Evolutionary conservation across 2,797 vertebrate species (phyloP).

Genomic region (Coracias cyanogaster): DNA sequence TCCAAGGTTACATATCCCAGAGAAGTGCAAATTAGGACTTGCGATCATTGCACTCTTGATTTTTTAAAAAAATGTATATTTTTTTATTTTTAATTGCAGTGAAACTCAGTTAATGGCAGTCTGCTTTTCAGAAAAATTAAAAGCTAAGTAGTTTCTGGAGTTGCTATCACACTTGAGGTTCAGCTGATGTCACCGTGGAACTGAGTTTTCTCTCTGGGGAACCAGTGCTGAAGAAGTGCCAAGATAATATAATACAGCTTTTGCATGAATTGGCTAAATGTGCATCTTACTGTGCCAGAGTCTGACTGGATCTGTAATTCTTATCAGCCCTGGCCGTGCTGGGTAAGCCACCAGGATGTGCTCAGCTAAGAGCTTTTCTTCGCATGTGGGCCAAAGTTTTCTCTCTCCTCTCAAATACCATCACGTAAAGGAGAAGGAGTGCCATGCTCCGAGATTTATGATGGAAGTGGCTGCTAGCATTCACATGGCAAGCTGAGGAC

Average conservation of each 20-base stretch:
- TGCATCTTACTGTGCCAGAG: conserved; percentile 30
- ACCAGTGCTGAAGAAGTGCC: not conserved
- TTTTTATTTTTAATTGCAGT: not conserved
- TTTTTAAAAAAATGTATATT: too few relatives aligned
- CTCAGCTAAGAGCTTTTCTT: conserved; percentile 45
- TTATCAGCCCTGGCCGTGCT: conserved; percentile 26
- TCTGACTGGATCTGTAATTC: conserved; percentile 55
- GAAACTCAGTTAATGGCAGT: not conserved
- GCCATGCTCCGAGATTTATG: not conserved
- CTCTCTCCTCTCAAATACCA: not conserved
- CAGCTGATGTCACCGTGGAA: conserved; percentile 39
- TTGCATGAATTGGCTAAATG: conserved; percentile 38
- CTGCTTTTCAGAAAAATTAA: conserved; percentile 1
- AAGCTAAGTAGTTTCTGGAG: conserved; percentile 14
- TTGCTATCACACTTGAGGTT: conserved; percentile 29
- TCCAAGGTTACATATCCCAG: not conserved
- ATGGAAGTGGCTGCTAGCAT: not conserved
- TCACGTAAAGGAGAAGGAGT: not conserved
- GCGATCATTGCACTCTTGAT: not conserved
- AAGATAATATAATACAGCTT: conserved; percentile 31
- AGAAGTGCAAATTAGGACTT: not conserved
- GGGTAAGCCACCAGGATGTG: conserved; percentile 26
- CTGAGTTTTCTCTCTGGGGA: conserved; percentile 37
- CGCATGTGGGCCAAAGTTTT: not conserved
- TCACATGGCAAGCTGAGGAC: not conserved